Base-by-base conservation (phyloP, 1,140 invertebrate genomes). In the Drosophila sulfurigaster region DNA sequence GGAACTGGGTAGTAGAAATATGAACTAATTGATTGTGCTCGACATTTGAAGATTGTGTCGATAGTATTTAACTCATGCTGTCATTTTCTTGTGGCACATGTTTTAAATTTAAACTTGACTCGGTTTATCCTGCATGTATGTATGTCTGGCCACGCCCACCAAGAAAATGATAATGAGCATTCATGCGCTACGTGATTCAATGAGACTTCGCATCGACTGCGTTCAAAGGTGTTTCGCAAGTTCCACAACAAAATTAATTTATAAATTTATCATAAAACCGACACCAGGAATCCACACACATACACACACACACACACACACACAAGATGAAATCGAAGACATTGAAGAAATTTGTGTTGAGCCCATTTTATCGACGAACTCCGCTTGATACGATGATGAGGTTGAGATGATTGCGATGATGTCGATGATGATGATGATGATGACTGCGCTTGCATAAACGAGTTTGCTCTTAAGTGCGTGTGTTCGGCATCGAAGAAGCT, bases 391-490 rank as follows among this genome's bases (percentile, higher is more conserved):
- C 20, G 28, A 28, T n/a, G 66, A 38, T 35, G 48, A 54, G 8
- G 16, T 5, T 46, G 52, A 38, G 41, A 20, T 6, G 48, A 15
- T 16, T 20, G 35, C 28, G 46, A 32, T 43, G 15, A 49, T 45
- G 25, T 51, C 51, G 56, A 59, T 68, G 72, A 46, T 38, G 72
- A 58, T 38, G 62, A 64, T 79, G 79, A 77, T 82, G 79, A 86
- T 82, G 83, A 82, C 76, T 88, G 83, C 79, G 82, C 76, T 88
- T 87, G 82, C 83, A 88, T 87, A 88, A 87, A 75, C 77, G 83
- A 75, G 83, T 87, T 88, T 71, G 68, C 69, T 69, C 72, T 88
- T 82, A 87, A 87, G 82, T 86, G 82, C 87, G 70, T 75, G 80
- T 65, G 71, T 25, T 3, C 80, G 65, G 77, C 49, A 54, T 25